Conservation (phyloP, 2,888 invertebrate species). For the Electrophaes corylata region DNA sequence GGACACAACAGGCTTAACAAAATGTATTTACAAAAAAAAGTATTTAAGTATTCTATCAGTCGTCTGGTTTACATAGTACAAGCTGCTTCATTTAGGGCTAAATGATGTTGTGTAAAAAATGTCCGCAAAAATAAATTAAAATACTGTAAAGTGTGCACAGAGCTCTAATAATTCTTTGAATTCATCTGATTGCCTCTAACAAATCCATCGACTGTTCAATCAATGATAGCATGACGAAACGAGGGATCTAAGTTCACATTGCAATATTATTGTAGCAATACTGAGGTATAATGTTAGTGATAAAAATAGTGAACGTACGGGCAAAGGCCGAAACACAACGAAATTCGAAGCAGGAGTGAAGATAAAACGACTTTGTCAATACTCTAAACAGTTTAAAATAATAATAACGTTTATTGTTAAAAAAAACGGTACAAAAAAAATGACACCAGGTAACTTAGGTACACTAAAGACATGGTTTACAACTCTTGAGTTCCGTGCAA, state of each 20-base stretch:
- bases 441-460: too few relatives aligned
- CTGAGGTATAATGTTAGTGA: constrained; percentile 12
- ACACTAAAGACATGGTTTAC: too few relatives aligned
- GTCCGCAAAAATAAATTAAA: too few relatives aligned
- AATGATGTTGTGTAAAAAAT: too few relatives aligned
- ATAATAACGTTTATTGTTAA: too few relatives aligned
- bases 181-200: constrained; percentile 18
- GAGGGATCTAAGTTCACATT: constrained; percentile 23
- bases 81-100: too few relatives aligned
- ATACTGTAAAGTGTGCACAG: background rate
- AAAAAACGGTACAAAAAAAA: too few relatives aligned
- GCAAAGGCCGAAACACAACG: constrained; percentile 18
- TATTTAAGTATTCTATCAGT: too few relatives aligned
- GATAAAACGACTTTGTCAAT: background rate
- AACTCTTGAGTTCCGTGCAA: too few relatives aligned
- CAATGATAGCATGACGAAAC: constrained; percentile 35
- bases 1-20: too few relatives aligned
- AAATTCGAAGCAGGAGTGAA: background rate
- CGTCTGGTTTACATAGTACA: too few relatives aligned
- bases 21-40: too few relatives aligned
- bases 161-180: constrained; percentile 5
- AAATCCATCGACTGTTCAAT: constrained; percentile 31
- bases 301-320: constrained; percentile 22
- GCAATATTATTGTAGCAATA: constrained; percentile 29
- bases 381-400: background rate